phyloP scores from a whole-genome alignment of 2,888 invertebrate genomes.

The Drosophila limbata region DNA sequence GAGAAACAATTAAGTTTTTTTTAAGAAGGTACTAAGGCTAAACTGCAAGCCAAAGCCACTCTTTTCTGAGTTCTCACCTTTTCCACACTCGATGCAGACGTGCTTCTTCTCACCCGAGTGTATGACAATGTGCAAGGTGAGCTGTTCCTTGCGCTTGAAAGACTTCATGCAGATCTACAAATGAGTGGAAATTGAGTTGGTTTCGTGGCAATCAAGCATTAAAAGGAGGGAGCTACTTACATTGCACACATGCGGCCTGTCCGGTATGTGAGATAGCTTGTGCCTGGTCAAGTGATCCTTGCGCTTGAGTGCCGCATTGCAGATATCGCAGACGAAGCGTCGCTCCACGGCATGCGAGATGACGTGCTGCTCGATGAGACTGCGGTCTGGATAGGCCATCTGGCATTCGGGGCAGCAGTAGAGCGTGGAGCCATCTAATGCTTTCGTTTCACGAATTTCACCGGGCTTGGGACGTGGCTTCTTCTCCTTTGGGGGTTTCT shows the following conservation, averaged over 20 bases:
- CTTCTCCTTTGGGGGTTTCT: constrained; percentile 89
- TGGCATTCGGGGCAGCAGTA: constrained; percentile 96
- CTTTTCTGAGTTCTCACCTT: constrained; percentile 86
- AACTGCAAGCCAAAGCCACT: not conserved
- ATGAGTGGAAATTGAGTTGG: not conserved
- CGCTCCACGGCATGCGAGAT: constrained; percentile 94
- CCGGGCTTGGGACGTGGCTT: constrained; percentile 91
- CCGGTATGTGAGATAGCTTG: constrained; percentile 95
- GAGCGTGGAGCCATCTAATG: constrained; percentile 92
- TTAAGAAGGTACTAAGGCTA: too few relatives aligned
- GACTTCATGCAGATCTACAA: constrained; percentile 91
- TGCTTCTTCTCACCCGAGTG: constrained; percentile 96
- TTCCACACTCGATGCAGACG: constrained; percentile 94
- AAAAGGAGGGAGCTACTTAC: constrained; percentile 83
- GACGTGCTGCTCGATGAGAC: constrained; percentile 93
- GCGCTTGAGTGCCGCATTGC: constrained; percentile 94
- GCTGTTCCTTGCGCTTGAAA: constrained; percentile 95
- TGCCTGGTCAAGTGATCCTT: constrained; percentile 95
- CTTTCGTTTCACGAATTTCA: constrained; percentile 87
- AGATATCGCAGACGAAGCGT: constrained; percentile 94
- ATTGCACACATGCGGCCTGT: constrained; percentile 94
- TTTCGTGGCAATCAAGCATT: not conserved
- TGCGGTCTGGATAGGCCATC: constrained; percentile 95
- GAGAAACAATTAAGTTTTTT: too few relatives aligned
- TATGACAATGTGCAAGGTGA: constrained; percentile 95